phyloP scores from a whole-genome alignment of 2,888 invertebrate species.

The Megalurothrips usitatus region DNA sequence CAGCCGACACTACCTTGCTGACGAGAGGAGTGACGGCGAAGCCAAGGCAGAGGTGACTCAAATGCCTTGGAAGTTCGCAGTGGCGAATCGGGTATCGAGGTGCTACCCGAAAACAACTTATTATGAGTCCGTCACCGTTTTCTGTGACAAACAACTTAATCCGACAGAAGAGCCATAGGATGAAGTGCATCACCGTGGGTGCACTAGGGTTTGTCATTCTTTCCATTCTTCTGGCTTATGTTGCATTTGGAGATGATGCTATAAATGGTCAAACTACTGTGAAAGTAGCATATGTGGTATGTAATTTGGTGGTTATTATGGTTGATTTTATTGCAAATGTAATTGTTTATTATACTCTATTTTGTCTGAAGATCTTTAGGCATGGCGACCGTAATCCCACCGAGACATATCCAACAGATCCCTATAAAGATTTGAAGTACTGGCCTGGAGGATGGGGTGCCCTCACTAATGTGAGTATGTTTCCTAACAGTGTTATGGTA shows the following conservation, averaged over 20 bases:
- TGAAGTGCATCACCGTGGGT: slow-evolving; percentile 31
- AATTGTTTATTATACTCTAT: background rate
- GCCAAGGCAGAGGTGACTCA: too few species aligned
- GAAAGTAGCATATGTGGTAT: slow-evolving; percentile 1
- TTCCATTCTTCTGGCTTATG: slow-evolving; percentile 33
- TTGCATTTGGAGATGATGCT: slow-evolving; percentile 32
- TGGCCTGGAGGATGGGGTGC: slow-evolving; percentile 81
- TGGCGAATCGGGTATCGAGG: background rate
- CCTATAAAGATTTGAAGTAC: slow-evolving; percentile 58
- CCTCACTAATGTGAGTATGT: slow-evolving; percentile 64
- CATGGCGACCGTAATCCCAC: slow-evolving; percentile 80
- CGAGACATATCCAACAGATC: slow-evolving; percentile 71
- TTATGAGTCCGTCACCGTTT: background rate
- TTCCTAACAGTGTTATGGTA: background rate
- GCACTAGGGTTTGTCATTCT: slow-evolving; percentile 31
- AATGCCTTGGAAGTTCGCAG: too few species aligned
- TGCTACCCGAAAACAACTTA: background rate
- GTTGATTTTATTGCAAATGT: background rate
- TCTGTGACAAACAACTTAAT: background rate
- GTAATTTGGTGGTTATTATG: background rate
- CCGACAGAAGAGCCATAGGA: background rate
- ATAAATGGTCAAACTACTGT: slow-evolving; percentile 15
- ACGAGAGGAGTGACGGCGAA: too few species aligned
- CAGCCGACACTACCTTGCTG: too few species aligned
- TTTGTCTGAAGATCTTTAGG: slow-evolving; percentile 59